These are phyloP conservation scores for Drosophila setifemur DNA, from an alignment of 1,140 invertebrate species.

Conservation along the genomic window DNA sequence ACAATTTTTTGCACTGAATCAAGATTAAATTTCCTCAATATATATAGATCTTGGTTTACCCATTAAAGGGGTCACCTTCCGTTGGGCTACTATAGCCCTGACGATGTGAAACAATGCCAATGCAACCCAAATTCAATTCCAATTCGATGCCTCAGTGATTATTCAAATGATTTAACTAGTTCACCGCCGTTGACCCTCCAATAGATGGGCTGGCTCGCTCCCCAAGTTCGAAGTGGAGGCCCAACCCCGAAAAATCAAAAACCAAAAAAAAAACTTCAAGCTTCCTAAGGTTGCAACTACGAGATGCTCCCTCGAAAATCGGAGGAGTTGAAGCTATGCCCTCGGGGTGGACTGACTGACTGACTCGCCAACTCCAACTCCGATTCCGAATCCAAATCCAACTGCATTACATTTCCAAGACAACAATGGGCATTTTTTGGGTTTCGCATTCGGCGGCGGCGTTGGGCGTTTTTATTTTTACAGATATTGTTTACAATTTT, in stretches of 20 bases:
- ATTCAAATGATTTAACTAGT: slow-evolving; percentile 58
- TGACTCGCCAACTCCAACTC: slow-evolving; percentile 33
- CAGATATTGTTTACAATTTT: slow-evolving; percentile 77
- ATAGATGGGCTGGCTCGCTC: too few species aligned
- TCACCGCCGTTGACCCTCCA: slow-evolving; percentile 47
- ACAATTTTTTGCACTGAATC: too few species aligned
- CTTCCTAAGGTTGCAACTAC: slow-evolving; percentile 33
- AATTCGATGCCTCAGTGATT: slow-evolving; percentile 35
- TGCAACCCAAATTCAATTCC: slow-evolving; percentile 47
- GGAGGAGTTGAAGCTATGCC: slow-evolving; percentile 21
- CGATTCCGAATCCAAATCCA: slow-evolving; percentile 12
- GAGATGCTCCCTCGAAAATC: slow-evolving; percentile 20
- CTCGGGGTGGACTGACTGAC: slow-evolving; percentile 27
- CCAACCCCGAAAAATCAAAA: slow-evolving; percentile 17
- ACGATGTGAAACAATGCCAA: slow-evolving; percentile 9
- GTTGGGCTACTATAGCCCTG: slow-evolving; percentile 20
- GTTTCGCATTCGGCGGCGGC: slow-evolving; percentile 33
- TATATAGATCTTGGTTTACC: background rate
- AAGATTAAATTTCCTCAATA: background rate
- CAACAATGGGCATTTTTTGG: slow-evolving; percentile 65
- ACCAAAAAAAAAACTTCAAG: background rate
- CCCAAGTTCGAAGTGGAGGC: slow-evolving; percentile 34
- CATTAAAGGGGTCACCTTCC: slow-evolving; percentile 23
- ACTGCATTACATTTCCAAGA: slow-evolving; percentile 71
- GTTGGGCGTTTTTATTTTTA: slow-evolving; percentile 81